These are phyloP conservation scores for Ceramica pisi DNA, from an alignment of 2,888 invertebrate species.

Conservation along the genomic window DNA sequence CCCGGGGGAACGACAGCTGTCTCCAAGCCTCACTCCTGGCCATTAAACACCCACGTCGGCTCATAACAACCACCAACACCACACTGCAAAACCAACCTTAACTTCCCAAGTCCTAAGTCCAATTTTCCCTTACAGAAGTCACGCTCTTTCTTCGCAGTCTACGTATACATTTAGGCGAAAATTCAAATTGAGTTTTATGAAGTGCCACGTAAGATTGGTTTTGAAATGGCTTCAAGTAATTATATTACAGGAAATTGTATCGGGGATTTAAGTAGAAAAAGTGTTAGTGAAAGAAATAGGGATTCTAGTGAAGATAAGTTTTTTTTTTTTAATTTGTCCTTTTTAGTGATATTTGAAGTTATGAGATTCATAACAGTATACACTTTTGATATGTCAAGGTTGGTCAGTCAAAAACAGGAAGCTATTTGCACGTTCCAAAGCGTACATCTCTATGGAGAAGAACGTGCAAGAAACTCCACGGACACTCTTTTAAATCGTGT, in stretches of 20 bases:
- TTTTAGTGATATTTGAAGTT: not conserved
- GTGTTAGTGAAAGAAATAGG: constrained; percentile 71
- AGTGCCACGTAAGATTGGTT: constrained; percentile 62
- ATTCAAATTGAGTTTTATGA: constrained; percentile 70
- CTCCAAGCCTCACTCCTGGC: constrained; percentile 84
- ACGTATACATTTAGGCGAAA: constrained; percentile 36
- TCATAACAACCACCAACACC: constrained; percentile 66
- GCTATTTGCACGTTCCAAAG: no score
- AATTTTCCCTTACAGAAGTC: constrained; percentile 38
- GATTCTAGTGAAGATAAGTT: constrained; percentile 55
- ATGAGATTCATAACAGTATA: no score
- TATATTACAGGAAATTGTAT: constrained; percentile 81
- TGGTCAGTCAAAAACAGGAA: no score
- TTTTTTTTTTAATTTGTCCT: constrained; percentile 35
- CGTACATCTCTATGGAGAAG: no score
- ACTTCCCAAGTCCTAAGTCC: not conserved
- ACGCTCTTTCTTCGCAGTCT: constrained; percentile 51
- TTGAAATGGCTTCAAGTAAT: constrained; percentile 57
- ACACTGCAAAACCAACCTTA: constrained; percentile 68
- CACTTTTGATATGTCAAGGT: no score
- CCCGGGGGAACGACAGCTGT: constrained; percentile 88
- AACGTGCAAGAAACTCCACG: no score
- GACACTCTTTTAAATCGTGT: no score
- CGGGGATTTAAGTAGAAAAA: constrained; percentile 77
- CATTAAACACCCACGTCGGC: constrained; percentile 87